Evolutionary conservation across 2,888 invertebrate genomes (phyloP), one percentile per base, ranked within the genome.

Genomic region (Drosophila peninsularis): DNA sequence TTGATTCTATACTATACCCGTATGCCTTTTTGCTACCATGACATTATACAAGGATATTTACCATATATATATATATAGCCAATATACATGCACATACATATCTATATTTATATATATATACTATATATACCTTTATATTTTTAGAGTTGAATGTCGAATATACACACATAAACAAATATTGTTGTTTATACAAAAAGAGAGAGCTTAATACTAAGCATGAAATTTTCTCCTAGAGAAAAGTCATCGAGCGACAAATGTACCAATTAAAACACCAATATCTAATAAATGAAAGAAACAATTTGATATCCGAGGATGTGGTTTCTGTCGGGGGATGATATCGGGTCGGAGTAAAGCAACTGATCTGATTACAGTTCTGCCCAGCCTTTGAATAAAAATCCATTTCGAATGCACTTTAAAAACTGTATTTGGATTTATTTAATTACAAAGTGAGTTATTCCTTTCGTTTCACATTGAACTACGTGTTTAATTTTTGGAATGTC

Each of bases 401-500:
- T 24, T 37, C 36, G 6, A 30, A 45, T 54, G 57, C 78, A 65
- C 65, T 57, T 60, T 76, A 54, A 78, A 78, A 75, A 66, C 57
- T 78, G 69, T 78, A 75, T 75, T 78, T 71, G 44, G 19, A 14
- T 78, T 58, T 61, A 73, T 65, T 66, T 71, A 62, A 67, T 68
- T 72, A 72, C 62, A 72, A 72, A 62, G 57, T 72, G 53, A 57
- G 53, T 73, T 66, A 44, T 45, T 34, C n/a, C 44, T 61, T 42
- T 47, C 30, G 53, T 73, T 41, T 69, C 63, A 62, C 69, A 69
- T 69, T 77, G 57, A 71, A 75, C 84, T 87, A 88, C 55, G 37
- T 60, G 37, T 65, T 78, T 79, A 77, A 77, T 82, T 69, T 85
- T 85, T 85, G 85, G 85, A 85, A 85, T 85, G 85, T 78, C 89